These are phyloP conservation scores for Capricornis sumatraensis DNA, from an alignment of 2,113 vertebrate species.

Conservation along the genomic window DNA sequence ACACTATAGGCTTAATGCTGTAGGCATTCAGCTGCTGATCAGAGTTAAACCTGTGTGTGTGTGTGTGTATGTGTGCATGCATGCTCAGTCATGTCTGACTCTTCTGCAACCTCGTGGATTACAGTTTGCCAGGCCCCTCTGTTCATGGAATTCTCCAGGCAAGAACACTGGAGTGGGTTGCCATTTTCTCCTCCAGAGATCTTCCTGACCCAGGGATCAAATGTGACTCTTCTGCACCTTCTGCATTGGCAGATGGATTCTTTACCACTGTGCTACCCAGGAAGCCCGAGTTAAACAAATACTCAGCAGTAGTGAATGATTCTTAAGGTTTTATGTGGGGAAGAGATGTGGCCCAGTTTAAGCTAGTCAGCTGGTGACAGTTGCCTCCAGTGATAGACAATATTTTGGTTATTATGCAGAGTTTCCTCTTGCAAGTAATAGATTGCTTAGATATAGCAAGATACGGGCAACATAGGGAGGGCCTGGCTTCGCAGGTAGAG, in stretches of 20 bases:
- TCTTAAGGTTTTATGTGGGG: neutral
- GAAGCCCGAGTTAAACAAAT: neutral
- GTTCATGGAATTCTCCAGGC: neutral
- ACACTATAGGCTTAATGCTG: neutral
- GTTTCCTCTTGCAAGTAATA: neutral
- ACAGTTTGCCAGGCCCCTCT: neutral
- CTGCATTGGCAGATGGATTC: neutral
- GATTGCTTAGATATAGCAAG: neutral
- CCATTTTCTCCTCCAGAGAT: neutral
- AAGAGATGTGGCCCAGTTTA: neutral
- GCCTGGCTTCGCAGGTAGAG: neutral
- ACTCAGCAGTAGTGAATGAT: neutral
- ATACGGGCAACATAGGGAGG: neutral
- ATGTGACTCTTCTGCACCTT: neutral
- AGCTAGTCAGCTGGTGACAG: neutral
- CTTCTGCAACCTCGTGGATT: neutral
- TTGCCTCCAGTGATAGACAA: neutral
- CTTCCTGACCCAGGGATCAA: neutral
- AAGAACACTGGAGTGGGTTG: neutral
- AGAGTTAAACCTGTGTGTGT: neutral
- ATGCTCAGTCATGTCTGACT: neutral
- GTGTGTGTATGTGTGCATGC: accelerated
- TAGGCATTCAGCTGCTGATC: neutral
- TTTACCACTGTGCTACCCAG: neutral
- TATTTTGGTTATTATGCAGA: neutral